These are phyloP conservation scores for Escarpia spicata DNA, from an alignment of 2,888 invertebrate genomes.

Conservation along the genomic window DNA sequence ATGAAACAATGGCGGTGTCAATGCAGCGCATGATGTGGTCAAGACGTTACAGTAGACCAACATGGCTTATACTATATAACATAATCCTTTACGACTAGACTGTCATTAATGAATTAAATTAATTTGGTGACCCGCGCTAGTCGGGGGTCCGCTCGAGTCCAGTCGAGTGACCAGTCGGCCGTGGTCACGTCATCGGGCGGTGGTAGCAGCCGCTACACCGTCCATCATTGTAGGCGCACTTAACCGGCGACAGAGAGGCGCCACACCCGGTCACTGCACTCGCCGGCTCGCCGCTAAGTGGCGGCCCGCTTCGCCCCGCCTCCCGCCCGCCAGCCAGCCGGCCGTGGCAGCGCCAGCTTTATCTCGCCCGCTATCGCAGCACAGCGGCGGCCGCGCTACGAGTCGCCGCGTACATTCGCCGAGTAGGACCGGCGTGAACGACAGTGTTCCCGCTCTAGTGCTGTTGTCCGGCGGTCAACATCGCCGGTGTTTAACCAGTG, in stretches of 20 bases:
- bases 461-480: not conserved
- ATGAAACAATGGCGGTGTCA: not conserved
- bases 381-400: not conserved
- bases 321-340: not conserved
- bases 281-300: not conserved
- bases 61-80: not conserved
- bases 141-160: not conserved
- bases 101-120: not conserved
- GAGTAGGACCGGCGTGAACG: not conserved
- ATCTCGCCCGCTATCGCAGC: not conserved
- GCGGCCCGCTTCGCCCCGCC: not conserved
- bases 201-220: not conserved
- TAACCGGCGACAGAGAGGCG: not conserved
- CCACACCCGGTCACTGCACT: constrained; percentile 6
- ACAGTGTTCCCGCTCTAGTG: not conserved
- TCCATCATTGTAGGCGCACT: constrained; percentile 7
- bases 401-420: not conserved
- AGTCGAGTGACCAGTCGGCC: not conserved
- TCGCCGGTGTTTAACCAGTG: not conserved
- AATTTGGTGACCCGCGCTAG: not conserved
- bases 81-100: not conserved
- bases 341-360: not conserved
- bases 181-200: not conserved
- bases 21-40: not conserved
- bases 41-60: not conserved